phyloP scores from a whole-genome alignment of 1,140 invertebrate genomes.

The Chironomus striatipennis region DNA sequence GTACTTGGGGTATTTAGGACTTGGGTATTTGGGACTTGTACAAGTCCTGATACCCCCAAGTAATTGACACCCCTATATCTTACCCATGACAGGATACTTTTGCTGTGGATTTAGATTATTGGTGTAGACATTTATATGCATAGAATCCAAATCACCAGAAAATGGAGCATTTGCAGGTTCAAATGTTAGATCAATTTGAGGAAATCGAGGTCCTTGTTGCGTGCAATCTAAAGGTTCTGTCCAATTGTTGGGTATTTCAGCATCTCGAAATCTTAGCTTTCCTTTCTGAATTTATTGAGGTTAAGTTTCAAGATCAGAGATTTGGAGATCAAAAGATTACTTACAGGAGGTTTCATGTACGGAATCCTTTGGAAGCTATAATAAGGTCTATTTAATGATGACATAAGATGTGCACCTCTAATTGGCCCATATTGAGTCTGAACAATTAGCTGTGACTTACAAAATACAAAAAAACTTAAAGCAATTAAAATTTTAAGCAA shows the following conservation, averaged over 20 bases:
- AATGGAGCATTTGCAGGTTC: background rate
- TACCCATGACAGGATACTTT: slow-evolving; percentile 5
- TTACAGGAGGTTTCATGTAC: slow-evolving; percentile 7
- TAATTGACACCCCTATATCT: too few species aligned
- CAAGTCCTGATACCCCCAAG: too few species aligned
- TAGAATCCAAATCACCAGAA: background rate
- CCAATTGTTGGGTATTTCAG: background rate
- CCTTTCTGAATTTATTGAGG: background rate
- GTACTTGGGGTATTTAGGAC: too few species aligned
- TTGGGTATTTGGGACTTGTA: too few species aligned
- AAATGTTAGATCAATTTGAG: background rate
- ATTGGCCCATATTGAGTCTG: background rate
- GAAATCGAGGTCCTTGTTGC: background rate
- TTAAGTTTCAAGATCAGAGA: too few species aligned
- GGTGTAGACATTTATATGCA: slow-evolving; percentile 10
- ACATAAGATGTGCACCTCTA: background rate
- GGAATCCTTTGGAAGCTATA: slow-evolving; percentile 11
- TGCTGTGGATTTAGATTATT: background rate
- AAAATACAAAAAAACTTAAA: background rate
- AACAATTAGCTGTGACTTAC: background rate
- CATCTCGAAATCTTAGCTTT: background rate
- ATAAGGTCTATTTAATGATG: background rate
- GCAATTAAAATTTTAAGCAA: background rate
- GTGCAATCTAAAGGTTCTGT: background rate
- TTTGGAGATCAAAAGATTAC: background rate